These are phyloP conservation scores for Lasioglossum baleicum DNA, from an alignment of 1,140 invertebrate species.

Conservation along the genomic window DNA sequence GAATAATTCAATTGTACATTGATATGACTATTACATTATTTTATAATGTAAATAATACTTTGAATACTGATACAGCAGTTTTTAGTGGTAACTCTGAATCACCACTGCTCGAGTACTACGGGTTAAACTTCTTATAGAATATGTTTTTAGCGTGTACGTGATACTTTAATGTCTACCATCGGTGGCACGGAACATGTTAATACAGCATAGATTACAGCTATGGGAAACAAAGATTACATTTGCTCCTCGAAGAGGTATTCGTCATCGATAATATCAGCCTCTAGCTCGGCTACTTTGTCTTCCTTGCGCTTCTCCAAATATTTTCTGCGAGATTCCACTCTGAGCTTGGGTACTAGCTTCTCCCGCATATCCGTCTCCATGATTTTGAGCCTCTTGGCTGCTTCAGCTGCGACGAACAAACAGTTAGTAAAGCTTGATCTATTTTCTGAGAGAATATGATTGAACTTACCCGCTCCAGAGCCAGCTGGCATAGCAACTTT, in stretches of 20 bases:
- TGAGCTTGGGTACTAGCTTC: conserved; percentile 91
- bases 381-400: conserved; percentile 91
- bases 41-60: no score
- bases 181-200: background rate
- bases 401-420: conserved; percentile 82
- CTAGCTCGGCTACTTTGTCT: conserved; percentile 97
- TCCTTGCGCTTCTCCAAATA: conserved; percentile 98
- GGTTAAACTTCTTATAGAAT: no score
- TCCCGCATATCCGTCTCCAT: conserved; percentile 91
- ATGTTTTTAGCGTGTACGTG: no score
- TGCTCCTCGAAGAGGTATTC: conserved; percentile 96
- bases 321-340: conserved; percentile 94
- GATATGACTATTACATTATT: no score
- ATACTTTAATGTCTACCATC: no score
- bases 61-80: no score
- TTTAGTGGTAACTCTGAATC: no score
- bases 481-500: conserved; percentile 86
- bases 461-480: conserved; percentile 74
- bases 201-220: conserved; percentile 7
- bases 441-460: background rate
- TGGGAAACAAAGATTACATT: conserved; percentile 82
- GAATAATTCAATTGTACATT: no score
- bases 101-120: no score
- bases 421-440: background rate
- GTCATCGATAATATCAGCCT: conserved; percentile 97